Percentiles rank a stretch among this genome's conserved stretches.
Conservation (phyloP, 2,113 vertebrate genomes). For the Stigmatopora argus region DNA sequence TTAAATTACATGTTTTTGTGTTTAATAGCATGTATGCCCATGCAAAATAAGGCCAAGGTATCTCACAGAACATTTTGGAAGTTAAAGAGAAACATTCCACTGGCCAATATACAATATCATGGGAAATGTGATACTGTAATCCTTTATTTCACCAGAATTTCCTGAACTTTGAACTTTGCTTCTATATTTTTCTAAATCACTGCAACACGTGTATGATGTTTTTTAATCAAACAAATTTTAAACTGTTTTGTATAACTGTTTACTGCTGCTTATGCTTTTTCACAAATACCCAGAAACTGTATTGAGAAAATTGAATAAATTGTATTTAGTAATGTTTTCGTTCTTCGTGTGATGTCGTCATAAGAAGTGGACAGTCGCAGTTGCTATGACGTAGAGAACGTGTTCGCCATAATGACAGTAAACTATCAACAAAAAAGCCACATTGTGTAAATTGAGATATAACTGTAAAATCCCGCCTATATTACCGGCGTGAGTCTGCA, state of each 20-base stretch:
- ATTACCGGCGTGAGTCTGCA: background rate
- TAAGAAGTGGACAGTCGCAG: conserved; percentile 54
- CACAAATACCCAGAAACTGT: background rate
- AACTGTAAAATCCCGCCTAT: conserved; percentile 11
- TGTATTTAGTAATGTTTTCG: conserved; percentile 30
- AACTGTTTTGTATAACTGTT: conserved; percentile 2
- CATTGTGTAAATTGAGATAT: conserved; percentile 21
- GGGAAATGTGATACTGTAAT: background rate
- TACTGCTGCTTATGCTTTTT: background rate
- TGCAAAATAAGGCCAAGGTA: background rate
- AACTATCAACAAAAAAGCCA: conserved; percentile 56
- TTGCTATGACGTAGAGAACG: conserved; percentile 57
- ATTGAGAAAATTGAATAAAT: conserved; percentile 8
- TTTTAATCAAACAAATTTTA: background rate
- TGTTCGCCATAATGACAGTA: conserved; percentile 73
- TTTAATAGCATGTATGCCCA: background rate
- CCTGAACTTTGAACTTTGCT: background rate
- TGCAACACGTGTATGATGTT: background rate
- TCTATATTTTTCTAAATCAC: background rate
- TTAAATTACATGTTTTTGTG: background rate
- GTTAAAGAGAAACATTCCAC: background rate
- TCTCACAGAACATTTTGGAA: background rate
- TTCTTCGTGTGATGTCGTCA: conserved; percentile 46
- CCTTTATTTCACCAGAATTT: background rate
- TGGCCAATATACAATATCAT: background rate